Percentiles rank a stretch among this genome's conserved stretches.
Conservation (phyloP, 2,113 vertebrate genomes). For the Heterotilapia buettikoferi region DNA sequence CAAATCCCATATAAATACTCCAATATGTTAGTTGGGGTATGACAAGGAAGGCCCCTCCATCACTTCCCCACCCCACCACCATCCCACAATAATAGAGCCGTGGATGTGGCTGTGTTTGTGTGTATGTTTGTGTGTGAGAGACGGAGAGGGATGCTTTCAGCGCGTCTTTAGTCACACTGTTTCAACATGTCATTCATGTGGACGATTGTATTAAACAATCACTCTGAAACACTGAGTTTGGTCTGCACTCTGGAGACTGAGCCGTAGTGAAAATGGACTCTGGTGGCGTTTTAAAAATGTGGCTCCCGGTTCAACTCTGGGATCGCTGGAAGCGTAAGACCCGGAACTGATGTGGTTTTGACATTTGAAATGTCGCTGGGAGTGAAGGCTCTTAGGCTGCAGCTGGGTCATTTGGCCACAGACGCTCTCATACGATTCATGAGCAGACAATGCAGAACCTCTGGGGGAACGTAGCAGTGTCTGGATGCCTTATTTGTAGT, state of each 20-base stretch:
- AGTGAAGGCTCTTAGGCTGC: slow-evolving; percentile 3
- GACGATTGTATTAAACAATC: slow-evolving; percentile 45
- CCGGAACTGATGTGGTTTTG: slow-evolving; percentile 53
- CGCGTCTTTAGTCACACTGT: slow-evolving; percentile 53
- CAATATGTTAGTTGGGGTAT: slow-evolving; percentile 65
- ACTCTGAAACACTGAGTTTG: slow-evolving; percentile 14
- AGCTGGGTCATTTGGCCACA: slow-evolving; percentile 26
- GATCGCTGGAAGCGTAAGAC: slow-evolving; percentile 21
- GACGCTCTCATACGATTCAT: not conserved
- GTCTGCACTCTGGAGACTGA: not conserved
- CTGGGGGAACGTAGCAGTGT: not conserved
- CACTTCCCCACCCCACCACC: not conserved
- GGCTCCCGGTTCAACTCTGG: not conserved
- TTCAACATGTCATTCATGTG: slow-evolving; percentile 31
- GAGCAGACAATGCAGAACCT: not conserved
- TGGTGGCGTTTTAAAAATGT: slow-evolving; percentile 23
- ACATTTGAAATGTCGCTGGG: slow-evolving; percentile 45
- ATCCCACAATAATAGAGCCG: slow-evolving; percentile 22
- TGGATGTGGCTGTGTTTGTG: slow-evolving; percentile 46
- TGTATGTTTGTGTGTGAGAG: slow-evolving; percentile 27
- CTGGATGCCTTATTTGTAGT: not conserved
- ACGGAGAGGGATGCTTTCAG: slow-evolving; percentile 2
- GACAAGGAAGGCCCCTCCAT: slow-evolving; percentile 35
- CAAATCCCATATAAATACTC: slow-evolving; percentile 81
- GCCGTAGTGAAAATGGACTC: slow-evolving; percentile 3